Percentiles rank a stretch among this genome's conserved stretches.
Conservation (phyloP, 2,888 invertebrate species). For the Drosophila pseudotalamancana region DNA sequence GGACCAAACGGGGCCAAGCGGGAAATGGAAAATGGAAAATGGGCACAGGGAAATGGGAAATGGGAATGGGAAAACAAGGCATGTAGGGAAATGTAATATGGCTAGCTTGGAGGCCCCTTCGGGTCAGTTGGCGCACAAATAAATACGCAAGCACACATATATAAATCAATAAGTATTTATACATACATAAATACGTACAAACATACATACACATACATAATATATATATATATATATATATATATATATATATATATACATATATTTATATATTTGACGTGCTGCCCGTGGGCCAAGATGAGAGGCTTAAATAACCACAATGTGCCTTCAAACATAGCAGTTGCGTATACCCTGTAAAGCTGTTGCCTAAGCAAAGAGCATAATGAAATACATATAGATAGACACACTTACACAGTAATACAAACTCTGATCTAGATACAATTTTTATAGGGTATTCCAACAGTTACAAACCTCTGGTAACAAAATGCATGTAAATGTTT, state of each 20-base stretch:
- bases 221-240: no score
- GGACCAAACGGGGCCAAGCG: background rate
- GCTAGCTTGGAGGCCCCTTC: slow-evolving; percentile 14
- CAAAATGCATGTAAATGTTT: no score
- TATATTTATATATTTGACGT: slow-evolving; percentile 18
- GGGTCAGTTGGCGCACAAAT: slow-evolving; percentile 15
- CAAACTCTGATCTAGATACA: no score
- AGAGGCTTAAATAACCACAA: background rate
- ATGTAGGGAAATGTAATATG: slow-evolving; percentile 41
- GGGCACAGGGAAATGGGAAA: no score
- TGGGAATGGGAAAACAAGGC: slow-evolving; percentile 4
- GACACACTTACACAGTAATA: no score
- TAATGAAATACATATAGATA: background rate
- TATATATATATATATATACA: no score
- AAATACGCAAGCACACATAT: no score
- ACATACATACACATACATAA: no score
- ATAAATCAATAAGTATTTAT: no score
- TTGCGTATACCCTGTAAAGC: background rate
- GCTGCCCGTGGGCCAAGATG: background rate
- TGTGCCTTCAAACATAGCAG: background rate
- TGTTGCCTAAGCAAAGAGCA: background rate
- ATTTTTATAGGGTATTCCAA: no score
- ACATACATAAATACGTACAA: no score
- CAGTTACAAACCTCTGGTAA: no score
- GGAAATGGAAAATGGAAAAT: slow-evolving; percentile 8